These are phyloP conservation scores for Agrochola lota DNA, from an alignment of 2,888 invertebrate genomes.

Conservation along the genomic window DNA sequence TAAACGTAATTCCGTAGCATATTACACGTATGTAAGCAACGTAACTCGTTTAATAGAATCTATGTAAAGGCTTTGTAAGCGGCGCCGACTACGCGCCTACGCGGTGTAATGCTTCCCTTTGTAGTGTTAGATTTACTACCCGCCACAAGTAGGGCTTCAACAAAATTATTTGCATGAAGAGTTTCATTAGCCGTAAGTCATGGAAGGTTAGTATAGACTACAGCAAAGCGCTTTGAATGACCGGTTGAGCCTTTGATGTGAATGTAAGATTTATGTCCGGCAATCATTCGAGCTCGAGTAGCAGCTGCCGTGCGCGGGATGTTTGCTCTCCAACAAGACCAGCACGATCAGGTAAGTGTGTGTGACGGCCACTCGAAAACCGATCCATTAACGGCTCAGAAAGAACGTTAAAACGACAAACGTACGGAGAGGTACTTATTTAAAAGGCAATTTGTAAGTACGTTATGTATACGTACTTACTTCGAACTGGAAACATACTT, in stretches of 20 bases:
- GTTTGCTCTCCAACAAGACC: slow-evolving; percentile 29
- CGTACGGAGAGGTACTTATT: slow-evolving; percentile 16
- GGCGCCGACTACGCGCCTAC: slow-evolving; percentile 35
- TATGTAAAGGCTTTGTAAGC: slow-evolving; percentile 68
- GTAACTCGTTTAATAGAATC: slow-evolving; percentile 68
- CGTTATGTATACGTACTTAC: background rate
- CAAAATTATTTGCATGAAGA: slow-evolving; percentile 49
- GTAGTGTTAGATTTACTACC: slow-evolving; percentile 60
- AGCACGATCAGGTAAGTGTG: slow-evolving; percentile 41
- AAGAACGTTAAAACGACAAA: slow-evolving; percentile 19
- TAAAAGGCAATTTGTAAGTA: slow-evolving; percentile 24
- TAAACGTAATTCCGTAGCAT: slow-evolving; percentile 62
- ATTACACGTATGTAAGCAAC: slow-evolving; percentile 64
- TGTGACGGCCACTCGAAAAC: slow-evolving; percentile 45
- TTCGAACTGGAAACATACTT: background rate
- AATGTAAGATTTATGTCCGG: slow-evolving; percentile 41
- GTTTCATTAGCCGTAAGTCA: slow-evolving; percentile 37
- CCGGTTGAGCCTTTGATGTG: slow-evolving; percentile 39
- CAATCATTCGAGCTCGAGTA: slow-evolving; percentile 31
- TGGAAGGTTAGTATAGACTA: slow-evolving; percentile 16
- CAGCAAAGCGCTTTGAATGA: slow-evolving; percentile 31
- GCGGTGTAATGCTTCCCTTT: slow-evolving; percentile 64
- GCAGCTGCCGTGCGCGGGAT: slow-evolving; percentile 43
- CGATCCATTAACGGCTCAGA: slow-evolving; percentile 39
- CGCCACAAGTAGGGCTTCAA: slow-evolving; percentile 57